Percentiles rank a stretch among this genome's conserved stretches.
phyloP scores from a whole-genome alignment of 92 coral and sea anemone genomes.

The Hydrozoanthus gracilis region DNA sequence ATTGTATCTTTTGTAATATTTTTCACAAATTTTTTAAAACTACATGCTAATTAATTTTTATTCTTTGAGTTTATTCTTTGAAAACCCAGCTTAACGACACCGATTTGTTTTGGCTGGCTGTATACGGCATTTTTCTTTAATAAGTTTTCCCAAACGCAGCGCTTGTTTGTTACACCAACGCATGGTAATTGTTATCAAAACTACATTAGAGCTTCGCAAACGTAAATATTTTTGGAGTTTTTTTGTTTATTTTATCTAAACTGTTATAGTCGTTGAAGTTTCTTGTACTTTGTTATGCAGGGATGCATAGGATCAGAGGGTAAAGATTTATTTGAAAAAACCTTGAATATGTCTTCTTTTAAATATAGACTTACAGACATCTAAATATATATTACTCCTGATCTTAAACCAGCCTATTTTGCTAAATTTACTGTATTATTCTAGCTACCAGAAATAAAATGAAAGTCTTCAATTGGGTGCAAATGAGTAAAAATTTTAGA shows the following conservation, averaged over 20 bases:
- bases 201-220: slow-evolving; percentile 5
- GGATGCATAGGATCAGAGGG: no score
- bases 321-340: no score
- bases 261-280: not conserved
- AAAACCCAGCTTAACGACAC: not conserved
- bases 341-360: no score
- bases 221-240: not conserved
- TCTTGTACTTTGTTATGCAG: not conserved
- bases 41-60: slow-evolving; percentile 24
- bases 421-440: slow-evolving; percentile 5
- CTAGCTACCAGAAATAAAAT: not conserved
- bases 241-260: slow-evolving; percentile 7
- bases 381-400: not conserved
- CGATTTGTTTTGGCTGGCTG: no score
- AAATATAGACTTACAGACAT: not conserved
- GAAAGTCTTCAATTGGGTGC: not conserved
- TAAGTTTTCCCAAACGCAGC: not conserved
- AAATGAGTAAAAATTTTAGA: slow-evolving; percentile 15
- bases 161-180: not conserved
- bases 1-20: slow-evolving; percentile 24
- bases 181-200: not conserved
- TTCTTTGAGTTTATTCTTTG: not conserved
- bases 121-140: not conserved
- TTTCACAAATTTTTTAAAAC: slow-evolving; percentile 13
- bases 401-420: not conserved